Evolutionary conservation across 2,113 vertebrate genomes (phyloP).

Genomic region (Oxyura jamaicensis): DNA sequence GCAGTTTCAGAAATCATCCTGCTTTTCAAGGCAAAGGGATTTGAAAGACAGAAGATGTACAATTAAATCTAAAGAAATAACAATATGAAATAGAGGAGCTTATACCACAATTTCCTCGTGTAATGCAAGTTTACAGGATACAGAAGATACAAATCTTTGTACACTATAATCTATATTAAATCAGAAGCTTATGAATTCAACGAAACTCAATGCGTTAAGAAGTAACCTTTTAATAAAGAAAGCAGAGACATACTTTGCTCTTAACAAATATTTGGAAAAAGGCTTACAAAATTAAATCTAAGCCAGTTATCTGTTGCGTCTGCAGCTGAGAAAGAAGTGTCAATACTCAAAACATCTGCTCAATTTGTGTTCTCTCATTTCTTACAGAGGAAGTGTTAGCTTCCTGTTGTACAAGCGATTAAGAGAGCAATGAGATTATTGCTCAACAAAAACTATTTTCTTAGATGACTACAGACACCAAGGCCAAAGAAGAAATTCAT

Average conservation of each 20-base stretch:
- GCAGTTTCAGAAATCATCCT: conserved; percentile 44
- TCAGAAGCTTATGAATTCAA: conserved; percentile 24
- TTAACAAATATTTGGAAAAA: conserved; percentile 58
- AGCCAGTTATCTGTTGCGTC: conserved; percentile 50
- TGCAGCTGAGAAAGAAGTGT: conserved; percentile 76
- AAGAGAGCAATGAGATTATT: conserved; percentile 57
- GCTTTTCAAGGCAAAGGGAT: conserved; percentile 1
- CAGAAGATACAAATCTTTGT: conserved; percentile 62
- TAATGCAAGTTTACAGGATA: conserved; percentile 35
- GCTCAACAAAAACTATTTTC: conserved; percentile 60
- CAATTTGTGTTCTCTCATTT: conserved; percentile 66
- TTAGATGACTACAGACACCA: conserved; percentile 50
- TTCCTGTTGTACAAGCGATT: conserved; percentile 66
- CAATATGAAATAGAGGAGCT: background rate
- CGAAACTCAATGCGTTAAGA: conserved; percentile 19
- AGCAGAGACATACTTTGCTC: conserved; percentile 43
- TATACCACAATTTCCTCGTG: conserved; percentile 24
- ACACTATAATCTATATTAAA: background rate
- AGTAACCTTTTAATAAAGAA: conserved; percentile 61
- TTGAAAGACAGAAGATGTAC: conserved; percentile 44
- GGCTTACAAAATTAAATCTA: conserved; percentile 39
- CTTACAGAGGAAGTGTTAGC: conserved; percentile 68
- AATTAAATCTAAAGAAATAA: conserved; percentile 11
- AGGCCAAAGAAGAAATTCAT: conserved; percentile 56
- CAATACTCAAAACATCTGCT: conserved; percentile 73